Evolutionary conservation across 2,113 vertebrate species (phyloP), one percentile per base, ranked within the genome.

Genomic region (Cervus canadensis): DNA sequence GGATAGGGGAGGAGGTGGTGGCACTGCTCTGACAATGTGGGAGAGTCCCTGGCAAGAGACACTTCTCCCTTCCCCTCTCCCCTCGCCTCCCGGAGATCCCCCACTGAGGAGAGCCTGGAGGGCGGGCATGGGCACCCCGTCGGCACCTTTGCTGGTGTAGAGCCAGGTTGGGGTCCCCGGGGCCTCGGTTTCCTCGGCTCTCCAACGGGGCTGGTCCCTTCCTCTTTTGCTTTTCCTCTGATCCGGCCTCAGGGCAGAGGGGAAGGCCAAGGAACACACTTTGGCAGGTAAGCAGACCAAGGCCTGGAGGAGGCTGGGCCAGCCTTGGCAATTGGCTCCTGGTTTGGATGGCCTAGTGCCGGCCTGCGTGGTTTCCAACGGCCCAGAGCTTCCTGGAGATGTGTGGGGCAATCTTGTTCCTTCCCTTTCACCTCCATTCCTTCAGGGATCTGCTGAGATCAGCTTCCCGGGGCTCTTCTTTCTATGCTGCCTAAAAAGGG

Each of bases 21-120:
- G 91, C 67, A 30, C n/a, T 30, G 59, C 92, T 95, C 95, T 97
- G 81, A 98, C 25, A 90, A 56, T 96, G 94, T 74, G 52, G 98
- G 98, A 98, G 97, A 98, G 98, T 98, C 98, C 98, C 97, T 98
- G 98, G 98, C 98, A 96, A 91, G 78, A 78, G 71, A 15, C 45
- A 84, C 86, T 95, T 97, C 96, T 97, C 96, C 64, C 96, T 98
- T 96, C 62, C 93, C 93, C 62, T 97, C 2, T 59, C 95, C 94
- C 97, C 97, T 95, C 89, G 91, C 78, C 93, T 89, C 82, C 71
- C 2, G 89, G 98, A 98, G 97, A 98, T 97, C 95, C 98, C 98
- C 98, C 60, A 9, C 85, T 6, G 50, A 85, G 87, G 43, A 88
- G 64, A 28, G 89, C 87, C 82, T 50, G 15, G 45, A 79, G 89